Base-by-base conservation (phyloP, 2,797 vertebrate genomes). In the Poeciliopsis infans region DNA sequence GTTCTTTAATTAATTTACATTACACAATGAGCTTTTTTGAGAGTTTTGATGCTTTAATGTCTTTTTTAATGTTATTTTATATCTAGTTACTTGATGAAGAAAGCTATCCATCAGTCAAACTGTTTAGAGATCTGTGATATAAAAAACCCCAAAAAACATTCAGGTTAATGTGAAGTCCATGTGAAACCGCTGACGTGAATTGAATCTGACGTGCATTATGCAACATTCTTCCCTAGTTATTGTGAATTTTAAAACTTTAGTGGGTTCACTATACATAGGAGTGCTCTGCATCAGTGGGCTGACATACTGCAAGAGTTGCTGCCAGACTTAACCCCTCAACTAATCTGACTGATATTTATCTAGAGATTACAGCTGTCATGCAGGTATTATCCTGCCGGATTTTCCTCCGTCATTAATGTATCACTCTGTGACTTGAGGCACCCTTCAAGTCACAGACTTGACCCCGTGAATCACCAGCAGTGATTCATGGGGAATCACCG, bases 171-270 rank as follows among this genome's bases (percentile, higher is more conserved):
- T 39, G 61, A 36, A 39, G 7, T 66, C 18, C 31, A 23, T 39
- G 33, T 73, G 79, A 15, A 79, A 16, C 13, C 36, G 10, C 59
- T 55, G 15, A 51, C 28, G 70, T 74, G 79, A 15, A 79, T 69
- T 74, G 68, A 39, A 39, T 39, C 36, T 39, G 36, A 39, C 78
- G 18, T 31, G 33, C 1, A 49, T 46, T 47, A 33, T 51, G 47
- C 47, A 33, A 73, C 28, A 73, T 73, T 31, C 31, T 51, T 36
- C 18, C 33, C 33, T 36, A 33, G 46, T 51, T 49, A 5, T 12
- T 12, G 20, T 33, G 49, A 36, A 51, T 51, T 72, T 47, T 71
- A 46, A 71, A 47, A n/a, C 28, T 15, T 28, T 47, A 28, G 43
- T 71, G 25, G 13, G n/a, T 47, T 71, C 45, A 71, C 45, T 45